Evolutionary conservation across 2,888 invertebrate genomes (phyloP).

Genomic region (Bombylius major): DNA sequence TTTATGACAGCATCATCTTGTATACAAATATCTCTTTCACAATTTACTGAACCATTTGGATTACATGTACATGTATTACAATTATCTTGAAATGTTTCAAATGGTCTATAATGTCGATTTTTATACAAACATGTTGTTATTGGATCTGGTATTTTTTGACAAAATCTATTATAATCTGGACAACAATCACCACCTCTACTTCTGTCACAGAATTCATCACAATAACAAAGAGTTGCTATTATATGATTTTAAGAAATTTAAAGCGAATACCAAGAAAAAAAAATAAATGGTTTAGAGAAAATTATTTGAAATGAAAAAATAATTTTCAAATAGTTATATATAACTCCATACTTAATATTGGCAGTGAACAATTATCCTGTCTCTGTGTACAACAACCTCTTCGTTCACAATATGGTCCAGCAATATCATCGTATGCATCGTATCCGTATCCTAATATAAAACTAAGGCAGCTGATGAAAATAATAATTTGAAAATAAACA

Average conservation of each 20-base stretch:
- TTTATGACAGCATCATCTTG: conserved; percentile 56
- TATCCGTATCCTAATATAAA: not conserved
- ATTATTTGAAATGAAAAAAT: not conserved
- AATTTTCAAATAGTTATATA: too few relatives aligned
- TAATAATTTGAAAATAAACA: not conserved
- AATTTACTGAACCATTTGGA: conserved; percentile 35
- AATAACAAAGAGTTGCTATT: conserved; percentile 77
- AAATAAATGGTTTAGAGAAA: too few relatives aligned
- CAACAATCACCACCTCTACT: conserved; percentile 72
- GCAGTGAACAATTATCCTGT: conserved; percentile 67
- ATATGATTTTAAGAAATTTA: not conserved
- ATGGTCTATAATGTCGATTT: conserved; percentile 41
- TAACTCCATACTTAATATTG: conserved; percentile 52
- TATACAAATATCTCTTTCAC: conserved; percentile 61
- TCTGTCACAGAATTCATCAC: conserved; percentile 83
- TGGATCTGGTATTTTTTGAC: conserved; percentile 40
- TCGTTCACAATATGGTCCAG: conserved; percentile 32
- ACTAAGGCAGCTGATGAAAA: not conserved
- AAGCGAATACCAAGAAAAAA: too few relatives aligned
- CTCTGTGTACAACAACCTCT: conserved; percentile 59
- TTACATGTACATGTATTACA: conserved; percentile 61
- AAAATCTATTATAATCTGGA: conserved; percentile 74
- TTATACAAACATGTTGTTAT: conserved; percentile 20
- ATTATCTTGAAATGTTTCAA: conserved; percentile 43
- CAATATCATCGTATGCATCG: conserved; percentile 23